phyloP scores from a whole-genome alignment of 1,140 invertebrate species.

The Stegodyphus mimosarum region DNA sequence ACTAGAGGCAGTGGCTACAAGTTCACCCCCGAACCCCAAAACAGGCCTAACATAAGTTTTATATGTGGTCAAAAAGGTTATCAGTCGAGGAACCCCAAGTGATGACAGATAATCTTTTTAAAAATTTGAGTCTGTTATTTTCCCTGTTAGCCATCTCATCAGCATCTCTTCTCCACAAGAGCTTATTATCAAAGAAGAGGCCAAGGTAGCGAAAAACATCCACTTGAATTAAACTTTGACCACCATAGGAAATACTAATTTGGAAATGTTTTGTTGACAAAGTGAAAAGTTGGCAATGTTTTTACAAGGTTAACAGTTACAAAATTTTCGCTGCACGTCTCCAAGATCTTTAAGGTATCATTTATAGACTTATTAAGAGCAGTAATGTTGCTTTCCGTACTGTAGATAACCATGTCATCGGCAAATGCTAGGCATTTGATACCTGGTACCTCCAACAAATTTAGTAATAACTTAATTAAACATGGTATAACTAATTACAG shows the following conservation, averaged over 20 bases:
- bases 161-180: conserved; percentile 9
- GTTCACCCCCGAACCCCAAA: conserved; percentile 16
- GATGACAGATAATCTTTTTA: conserved; percentile 25
- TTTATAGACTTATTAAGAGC: conserved; percentile 10
- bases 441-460: background rate
- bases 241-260: background rate
- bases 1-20: conserved; percentile 9
- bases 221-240: conserved; percentile 3
- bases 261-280: conserved; percentile 3
- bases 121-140: background rate
- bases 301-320: conserved; percentile 13
- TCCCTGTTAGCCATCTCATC: conserved; percentile 22
- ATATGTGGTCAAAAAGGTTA: conserved; percentile 26
- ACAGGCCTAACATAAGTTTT: conserved; percentile 4
- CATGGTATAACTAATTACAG: conserved; percentile 14
- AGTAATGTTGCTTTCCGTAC: conserved; percentile 9
- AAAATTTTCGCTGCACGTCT: background rate
- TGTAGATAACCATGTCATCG: conserved; percentile 28
- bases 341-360: conserved; percentile 2
- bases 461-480: conserved; percentile 30
- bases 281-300: conserved; percentile 23
- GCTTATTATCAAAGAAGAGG: conserved; percentile 20
- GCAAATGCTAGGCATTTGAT: conserved; percentile 41
- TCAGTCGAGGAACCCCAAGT: conserved; percentile 25
- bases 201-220: conserved; percentile 2